These are phyloP conservation scores for Aplochiton taeniatus DNA, from an alignment of 2,797 vertebrate species.

Conservation along the genomic window DNA sequence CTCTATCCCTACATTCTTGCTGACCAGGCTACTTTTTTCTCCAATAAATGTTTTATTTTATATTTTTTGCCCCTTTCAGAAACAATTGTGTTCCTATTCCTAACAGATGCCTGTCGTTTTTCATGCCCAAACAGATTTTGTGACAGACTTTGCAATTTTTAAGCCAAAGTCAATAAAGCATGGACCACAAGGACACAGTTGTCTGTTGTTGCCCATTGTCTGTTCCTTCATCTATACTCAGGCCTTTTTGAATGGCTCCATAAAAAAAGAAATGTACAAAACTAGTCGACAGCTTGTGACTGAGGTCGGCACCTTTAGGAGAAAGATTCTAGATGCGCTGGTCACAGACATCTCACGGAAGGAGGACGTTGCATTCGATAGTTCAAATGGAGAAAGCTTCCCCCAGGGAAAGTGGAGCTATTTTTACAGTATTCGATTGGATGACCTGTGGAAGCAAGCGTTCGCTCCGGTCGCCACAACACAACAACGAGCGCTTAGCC, in stretches of 20 bases:
- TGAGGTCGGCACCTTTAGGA: background rate
- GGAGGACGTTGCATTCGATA: no score
- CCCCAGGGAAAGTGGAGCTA: no score
- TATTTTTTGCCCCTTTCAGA: background rate
- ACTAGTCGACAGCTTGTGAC: background rate
- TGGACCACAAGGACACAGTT: background rate
- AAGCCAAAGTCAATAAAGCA: background rate
- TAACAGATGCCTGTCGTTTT: background rate
- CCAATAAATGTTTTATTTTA: background rate
- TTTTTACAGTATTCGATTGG: no score
- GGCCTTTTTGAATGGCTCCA: background rate
- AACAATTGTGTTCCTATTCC: background rate
- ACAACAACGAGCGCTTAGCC: no score
- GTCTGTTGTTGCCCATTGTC: background rate
- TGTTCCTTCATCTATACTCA: background rate
- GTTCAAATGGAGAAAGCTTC: no score
- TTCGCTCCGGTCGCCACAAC: no score
- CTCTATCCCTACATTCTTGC: background rate
- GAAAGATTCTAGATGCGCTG: no score
- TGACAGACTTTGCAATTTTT: background rate
- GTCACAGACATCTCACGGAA: no score
- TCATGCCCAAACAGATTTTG: constrained; percentile 1
- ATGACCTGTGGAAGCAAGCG: no score
- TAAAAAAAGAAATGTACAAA: background rate
- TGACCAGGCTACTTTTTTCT: background rate